A percentile compares a stretch with the other conserved stretches of the same genome.
These are phyloP conservation scores for Cricetomys ansorgei DNA, from an alignment of 2,113 vertebrate species.

Conservation along the genomic window DNA sequence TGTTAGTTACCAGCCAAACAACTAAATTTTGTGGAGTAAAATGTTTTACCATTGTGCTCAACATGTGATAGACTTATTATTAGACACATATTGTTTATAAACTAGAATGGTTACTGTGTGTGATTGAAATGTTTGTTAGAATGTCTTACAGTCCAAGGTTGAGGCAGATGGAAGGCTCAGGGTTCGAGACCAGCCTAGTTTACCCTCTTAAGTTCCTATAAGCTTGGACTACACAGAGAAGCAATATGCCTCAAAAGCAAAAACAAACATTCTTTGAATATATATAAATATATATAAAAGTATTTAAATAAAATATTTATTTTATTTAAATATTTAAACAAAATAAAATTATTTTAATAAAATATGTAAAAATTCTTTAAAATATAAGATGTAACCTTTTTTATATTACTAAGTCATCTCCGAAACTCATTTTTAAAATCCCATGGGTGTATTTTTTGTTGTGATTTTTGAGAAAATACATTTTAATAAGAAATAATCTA, in stretches of 20 bases:
- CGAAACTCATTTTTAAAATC: not conserved
- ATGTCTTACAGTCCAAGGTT: not conserved
- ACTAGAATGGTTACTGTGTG: not conserved
- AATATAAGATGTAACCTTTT: not conserved
- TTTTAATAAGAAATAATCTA: constrained; percentile 31
- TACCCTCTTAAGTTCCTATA: not conserved
- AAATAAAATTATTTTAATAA: too few relatives aligned
- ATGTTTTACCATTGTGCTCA: not conserved
- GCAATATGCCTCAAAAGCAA: not conserved
- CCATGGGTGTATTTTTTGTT: not conserved
- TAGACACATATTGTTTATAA: constrained; percentile 4
- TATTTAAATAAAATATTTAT: too few relatives aligned
- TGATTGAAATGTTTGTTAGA: not conserved
- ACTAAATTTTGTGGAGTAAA: not conserved
- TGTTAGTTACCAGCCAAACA: not conserved
- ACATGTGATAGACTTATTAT: not conserved
- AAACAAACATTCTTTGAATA: too few relatives aligned
- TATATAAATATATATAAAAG: too few relatives aligned
- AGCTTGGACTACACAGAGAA: not conserved
- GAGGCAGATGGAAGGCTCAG: not conserved
- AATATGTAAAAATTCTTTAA: not conserved
- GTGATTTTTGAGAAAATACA: constrained; percentile 42
- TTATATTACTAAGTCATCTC: not conserved
- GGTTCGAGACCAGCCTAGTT: not conserved
- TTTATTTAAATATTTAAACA: too few relatives aligned